phyloP scores from a whole-genome alignment of 2,888 invertebrate species.

The Quadroppia sp. region DNA sequence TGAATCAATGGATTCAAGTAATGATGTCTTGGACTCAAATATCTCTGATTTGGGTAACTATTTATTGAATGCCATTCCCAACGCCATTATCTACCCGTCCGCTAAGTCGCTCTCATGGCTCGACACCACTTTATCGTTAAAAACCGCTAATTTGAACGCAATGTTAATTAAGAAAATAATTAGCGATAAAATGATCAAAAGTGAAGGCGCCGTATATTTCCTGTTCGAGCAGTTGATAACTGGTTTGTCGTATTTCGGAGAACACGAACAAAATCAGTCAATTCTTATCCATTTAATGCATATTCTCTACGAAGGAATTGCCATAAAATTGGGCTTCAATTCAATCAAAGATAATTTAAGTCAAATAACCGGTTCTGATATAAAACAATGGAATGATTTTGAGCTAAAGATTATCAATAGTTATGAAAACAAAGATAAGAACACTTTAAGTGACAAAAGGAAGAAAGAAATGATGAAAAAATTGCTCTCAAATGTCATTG shows the following conservation, averaged over 20 bases:
- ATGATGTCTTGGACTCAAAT: neutral
- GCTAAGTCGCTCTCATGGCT: constrained; percentile 37
- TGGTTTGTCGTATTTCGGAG: constrained; percentile 39
- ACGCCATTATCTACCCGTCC: constrained; percentile 30
- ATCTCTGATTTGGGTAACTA: constrained; percentile 27
- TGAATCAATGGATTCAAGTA: constrained; percentile 1
- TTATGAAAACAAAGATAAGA: neutral
- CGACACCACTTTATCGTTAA: constrained; percentile 32
- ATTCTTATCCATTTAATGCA: constrained; percentile 34
- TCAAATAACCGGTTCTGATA: constrained; percentile 24
- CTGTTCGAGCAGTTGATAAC: constrained; percentile 36
- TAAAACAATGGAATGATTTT: constrained; percentile 35
- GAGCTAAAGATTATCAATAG: constrained; percentile 13
- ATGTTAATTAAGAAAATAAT: constrained; percentile 29
- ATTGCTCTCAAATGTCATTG: constrained; percentile 38
- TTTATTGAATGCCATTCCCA: constrained; percentile 20
- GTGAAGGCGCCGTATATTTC: constrained; percentile 27
- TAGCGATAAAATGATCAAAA: constrained; percentile 32
- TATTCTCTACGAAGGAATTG: constrained; percentile 36
- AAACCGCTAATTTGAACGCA: constrained; percentile 36
- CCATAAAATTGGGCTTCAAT: constrained; percentile 9
- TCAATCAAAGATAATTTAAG: constrained; percentile 23
- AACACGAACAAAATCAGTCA: constrained; percentile 43
- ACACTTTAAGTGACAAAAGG: constrained; percentile 13
- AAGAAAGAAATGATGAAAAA: constrained; percentile 29